Conservation (phyloP, 2,797 vertebrate genomes). For the Alcedo quadribrachys region DNA sequence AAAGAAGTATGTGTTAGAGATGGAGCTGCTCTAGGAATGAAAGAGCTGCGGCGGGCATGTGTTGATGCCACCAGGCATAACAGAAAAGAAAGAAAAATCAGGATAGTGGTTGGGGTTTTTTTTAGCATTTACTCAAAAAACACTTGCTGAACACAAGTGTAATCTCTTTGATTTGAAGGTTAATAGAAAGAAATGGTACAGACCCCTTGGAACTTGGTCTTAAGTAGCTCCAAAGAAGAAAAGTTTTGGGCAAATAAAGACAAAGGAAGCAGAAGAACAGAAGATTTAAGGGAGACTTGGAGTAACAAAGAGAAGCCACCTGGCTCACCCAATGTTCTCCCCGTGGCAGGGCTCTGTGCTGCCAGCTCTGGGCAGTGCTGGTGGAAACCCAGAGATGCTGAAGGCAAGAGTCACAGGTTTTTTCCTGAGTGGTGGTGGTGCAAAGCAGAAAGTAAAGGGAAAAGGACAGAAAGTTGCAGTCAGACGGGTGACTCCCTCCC, state of each 20-base stretch:
- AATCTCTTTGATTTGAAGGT: slow-evolving; percentile 62
- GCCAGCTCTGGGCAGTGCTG: fast-evolving
- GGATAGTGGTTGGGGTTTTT: not conserved
- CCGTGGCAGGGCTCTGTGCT: too few relatives aligned
- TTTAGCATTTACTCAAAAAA: slow-evolving; percentile 51
- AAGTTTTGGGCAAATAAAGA: not conserved
- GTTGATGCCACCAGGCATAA: slow-evolving; percentile 73
- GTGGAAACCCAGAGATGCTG: not conserved
- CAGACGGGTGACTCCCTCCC: not conserved
- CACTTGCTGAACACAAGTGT: slow-evolving; percentile 25
- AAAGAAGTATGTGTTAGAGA: not conserved
- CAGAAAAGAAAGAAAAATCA: slow-evolving; percentile 39
- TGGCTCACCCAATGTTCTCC: fast-evolving
- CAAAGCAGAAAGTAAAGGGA: not conserved
- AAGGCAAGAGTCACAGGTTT: not conserved
- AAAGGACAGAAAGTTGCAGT: not conserved
- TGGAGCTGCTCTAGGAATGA: slow-evolving; percentile 45
- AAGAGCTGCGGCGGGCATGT: slow-evolving; percentile 52
- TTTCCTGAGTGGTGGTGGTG: not conserved
- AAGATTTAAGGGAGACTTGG: not conserved
- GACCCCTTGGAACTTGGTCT: not conserved
- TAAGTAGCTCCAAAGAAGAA: slow-evolving; percentile 24
- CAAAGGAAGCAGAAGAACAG: not conserved
- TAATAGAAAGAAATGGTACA: slow-evolving; percentile 65
- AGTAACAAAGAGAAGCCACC: not conserved